Evolutionary conservation across 2,797 vertebrate genomes (phyloP), one percentile per base, ranked within the genome.

Genomic region (Enteromius paludinosus): DNA sequence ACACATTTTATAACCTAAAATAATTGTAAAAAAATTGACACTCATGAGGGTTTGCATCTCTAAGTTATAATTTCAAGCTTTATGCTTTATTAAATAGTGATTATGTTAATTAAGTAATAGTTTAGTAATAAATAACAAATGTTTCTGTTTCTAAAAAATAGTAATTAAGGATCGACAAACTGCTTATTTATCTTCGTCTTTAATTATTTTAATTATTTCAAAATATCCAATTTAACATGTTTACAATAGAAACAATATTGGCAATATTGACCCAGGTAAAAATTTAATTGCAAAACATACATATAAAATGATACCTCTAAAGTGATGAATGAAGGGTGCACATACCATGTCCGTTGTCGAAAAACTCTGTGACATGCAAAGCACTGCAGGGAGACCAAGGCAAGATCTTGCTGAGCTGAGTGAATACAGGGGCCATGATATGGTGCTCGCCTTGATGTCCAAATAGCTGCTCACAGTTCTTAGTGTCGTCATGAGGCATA

Each of bases 341-440:
- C 94, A 86, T 93, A 99, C 98, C 97, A 0, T 99, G 95, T 65
- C 97, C 97, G 0, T 96, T 95, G 9, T 99, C 96, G 84, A 99
- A 96, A 92, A 99, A 98, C 85, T 99, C 97, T 0, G 97, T 99
- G 91, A 99, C 91, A 90, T 97, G 96, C 89, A 94, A 95, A 71
- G 97, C 96, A 0, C 98, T 99, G 94, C 98, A 99, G 5, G 96
- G 96, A 0, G 98, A 99, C 98, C 98, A 99, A 5, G 98, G 98
- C 1, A 94, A 90, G 0, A 86, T 96, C 89, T 94, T 95, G 91
- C 97, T 97, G 69, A 99, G 86, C 84, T 95, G 95, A 86, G 96
- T 87, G 20, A 97, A 97, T 68, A 97, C 88, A 0, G 97, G 94
- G 0, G 98, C 96, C 98, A 99, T 99, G 91, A 99, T 91, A 61